Evolutionary conservation across 2,888 invertebrate species (phyloP).

Genomic region (Eudemis profundana): DNA sequence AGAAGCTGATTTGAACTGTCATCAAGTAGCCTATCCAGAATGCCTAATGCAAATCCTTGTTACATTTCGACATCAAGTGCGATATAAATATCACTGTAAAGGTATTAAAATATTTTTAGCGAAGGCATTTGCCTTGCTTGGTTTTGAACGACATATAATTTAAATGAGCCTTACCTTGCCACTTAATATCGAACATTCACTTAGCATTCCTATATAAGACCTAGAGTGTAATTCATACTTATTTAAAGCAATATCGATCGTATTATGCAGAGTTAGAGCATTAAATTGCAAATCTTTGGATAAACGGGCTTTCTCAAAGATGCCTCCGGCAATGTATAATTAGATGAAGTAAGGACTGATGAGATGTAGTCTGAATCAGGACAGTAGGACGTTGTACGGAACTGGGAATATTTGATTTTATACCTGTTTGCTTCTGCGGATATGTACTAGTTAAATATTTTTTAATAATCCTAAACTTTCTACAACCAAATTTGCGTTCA

Average conservation of each 20-base stretch:
- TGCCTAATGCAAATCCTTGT: too few relatives aligned
- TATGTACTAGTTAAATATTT: background rate
- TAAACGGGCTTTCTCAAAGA: conserved; percentile 28
- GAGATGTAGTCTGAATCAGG: conserved; percentile 27
- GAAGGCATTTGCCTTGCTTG: background rate
- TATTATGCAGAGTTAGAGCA: conserved; percentile 27
- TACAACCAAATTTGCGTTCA: too few relatives aligned
- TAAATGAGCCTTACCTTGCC: conserved; percentile 9
- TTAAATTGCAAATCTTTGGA: conserved; percentile 23
- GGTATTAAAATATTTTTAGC: background rate
- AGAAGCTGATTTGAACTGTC: too few relatives aligned
- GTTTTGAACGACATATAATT: conserved; percentile 19
- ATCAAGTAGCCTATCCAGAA: too few relatives aligned
- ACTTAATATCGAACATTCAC: conserved; percentile 31
- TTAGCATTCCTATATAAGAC: conserved; percentile 26
- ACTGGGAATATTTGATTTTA: background rate
- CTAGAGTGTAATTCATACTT: conserved; percentile 17
- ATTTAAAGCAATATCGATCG: conserved; percentile 28
- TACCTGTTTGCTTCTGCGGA: background rate
- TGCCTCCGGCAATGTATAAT: conserved; percentile 27
- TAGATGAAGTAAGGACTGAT: conserved; percentile 25
- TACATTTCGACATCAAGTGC: background rate
- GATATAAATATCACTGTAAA: background rate
- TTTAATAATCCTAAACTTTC: too few relatives aligned
- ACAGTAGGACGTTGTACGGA: conserved; percentile 33